These are phyloP conservation scores for Paratilapia polleni DNA, from an alignment of 2,113 vertebrate genomes.

Conservation along the genomic window DNA sequence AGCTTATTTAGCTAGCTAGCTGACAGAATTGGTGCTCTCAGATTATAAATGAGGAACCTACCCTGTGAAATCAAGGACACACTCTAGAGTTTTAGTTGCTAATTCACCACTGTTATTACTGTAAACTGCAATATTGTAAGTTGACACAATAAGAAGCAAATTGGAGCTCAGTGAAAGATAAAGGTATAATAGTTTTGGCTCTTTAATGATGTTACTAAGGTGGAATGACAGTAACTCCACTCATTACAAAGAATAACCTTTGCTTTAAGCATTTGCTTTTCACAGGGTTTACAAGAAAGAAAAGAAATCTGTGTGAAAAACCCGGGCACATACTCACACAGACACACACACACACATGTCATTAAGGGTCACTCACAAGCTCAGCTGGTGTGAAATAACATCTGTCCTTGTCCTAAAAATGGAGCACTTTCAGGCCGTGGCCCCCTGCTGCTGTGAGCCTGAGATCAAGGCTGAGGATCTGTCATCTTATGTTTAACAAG, in stretches of 20 bases:
- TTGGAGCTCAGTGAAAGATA: neutral
- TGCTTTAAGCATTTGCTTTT: neutral
- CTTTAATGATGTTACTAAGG: neutral
- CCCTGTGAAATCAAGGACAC: too few species aligned
- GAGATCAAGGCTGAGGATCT: slow-evolving; percentile 42
- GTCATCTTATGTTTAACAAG: neutral
- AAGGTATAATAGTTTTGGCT: neutral
- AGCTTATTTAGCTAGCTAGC: neutral
- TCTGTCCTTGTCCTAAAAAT: slow-evolving; percentile 33
- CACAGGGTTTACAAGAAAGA: neutral
- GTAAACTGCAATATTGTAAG: neutral
- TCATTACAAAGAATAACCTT: neutral
- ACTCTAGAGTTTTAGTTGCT: too few species aligned
- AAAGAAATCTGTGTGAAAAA: neutral
- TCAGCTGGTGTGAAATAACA: slow-evolving; percentile 61
- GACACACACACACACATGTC: neutral
- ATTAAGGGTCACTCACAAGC: slow-evolving; percentile 17
- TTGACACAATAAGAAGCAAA: neutral
- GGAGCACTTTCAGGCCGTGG: neutral
- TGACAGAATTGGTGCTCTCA: neutral
- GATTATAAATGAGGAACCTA: neutral
- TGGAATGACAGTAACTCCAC: neutral
- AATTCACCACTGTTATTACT: neutral
- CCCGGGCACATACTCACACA: neutral
- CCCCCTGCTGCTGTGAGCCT: slow-evolving; percentile 26